Base-by-base conservation (phyloP, 2,888 invertebrate species). In the Drosophila melanosoma region DNA sequence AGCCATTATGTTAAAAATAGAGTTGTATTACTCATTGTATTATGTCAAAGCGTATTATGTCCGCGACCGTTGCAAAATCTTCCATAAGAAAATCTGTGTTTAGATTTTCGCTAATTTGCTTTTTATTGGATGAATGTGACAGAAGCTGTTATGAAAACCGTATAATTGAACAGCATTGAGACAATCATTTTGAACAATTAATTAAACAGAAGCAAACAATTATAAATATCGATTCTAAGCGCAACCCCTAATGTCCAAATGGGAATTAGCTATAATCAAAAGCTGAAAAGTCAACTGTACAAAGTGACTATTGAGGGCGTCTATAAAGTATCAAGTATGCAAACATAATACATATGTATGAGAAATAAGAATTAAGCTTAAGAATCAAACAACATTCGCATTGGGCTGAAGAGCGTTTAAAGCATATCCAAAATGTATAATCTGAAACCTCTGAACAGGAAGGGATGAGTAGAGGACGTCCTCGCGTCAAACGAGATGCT, bases 351-450 rank as follows among this genome's bases (percentile, higher is more conserved):
- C n/a, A 40, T n/a, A 48, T 36, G 29, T 35, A 10, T 6, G 32
- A 40, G 20, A 12, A 35, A 52, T 52, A 3, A 65, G 15, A 65
- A 42, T 51, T 33, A 35, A 60, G 23, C 65, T 56, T 35, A 60
- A 49, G n/a, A 58, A 59, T 68, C 33, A 33, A 20, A 35, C 33
- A 12, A 26, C 35, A 52, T 60, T 33, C n/a, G 35, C 51, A 29
- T n/a, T 49, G 59, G 59, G 15, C 51, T 29, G 26, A 10, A 29
- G 36, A 40, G 15, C 42, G 54, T 49, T 10, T 29, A 62, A 48
- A 79, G 56, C 79, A 62, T 59, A 57, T 40, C 48, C 23, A 60
- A 64, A 61, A 42, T 64, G 67, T 42, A 60, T 57, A 40, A 67
- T 32, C 32, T n/a, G 54, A 78, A 67, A 73, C 67, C 38, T 78